A percentile compares a stretch with the other conserved stretches of the same genome.
phyloP scores from a whole-genome alignment of 2,797 vertebrate species.

The Lutjanus campechanus region DNA sequence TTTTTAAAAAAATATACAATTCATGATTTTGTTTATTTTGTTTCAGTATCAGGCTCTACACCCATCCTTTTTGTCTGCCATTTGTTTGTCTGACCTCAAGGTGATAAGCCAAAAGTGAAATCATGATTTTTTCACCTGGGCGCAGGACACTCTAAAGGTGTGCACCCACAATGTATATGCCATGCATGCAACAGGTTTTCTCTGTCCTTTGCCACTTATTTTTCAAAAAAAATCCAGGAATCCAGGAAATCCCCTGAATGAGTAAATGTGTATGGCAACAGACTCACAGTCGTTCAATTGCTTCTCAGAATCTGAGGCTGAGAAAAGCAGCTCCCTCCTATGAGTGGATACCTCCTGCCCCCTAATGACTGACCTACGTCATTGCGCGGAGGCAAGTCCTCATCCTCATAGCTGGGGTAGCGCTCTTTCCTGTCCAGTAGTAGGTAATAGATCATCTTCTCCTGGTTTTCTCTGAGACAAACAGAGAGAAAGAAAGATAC shows the following conservation, averaged over 20 bases:
- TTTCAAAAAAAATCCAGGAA: too few species aligned
- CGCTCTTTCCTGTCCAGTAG: conserved; percentile 94
- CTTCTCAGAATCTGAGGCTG: conserved; percentile 8
- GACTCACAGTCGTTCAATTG: conserved; percentile 3
- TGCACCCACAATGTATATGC: too few species aligned
- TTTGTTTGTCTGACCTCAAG: too few species aligned
- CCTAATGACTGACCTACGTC: conserved; percentile 89
- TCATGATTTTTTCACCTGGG: too few species aligned
- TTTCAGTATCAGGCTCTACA: too few species aligned
- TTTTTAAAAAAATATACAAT: too few species aligned
- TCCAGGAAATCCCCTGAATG: neutral
- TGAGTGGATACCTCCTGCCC: conserved; percentile 67
- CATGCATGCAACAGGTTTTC: too few species aligned
- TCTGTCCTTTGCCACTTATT: too few species aligned
- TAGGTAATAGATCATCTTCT: conserved; percentile 96
- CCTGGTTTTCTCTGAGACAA: conserved; percentile 91
- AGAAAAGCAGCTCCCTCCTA: conserved; percentile 19
- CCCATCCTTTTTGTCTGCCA: too few species aligned
- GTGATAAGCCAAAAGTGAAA: too few species aligned
- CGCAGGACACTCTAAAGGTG: too few species aligned
- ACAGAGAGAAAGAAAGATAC: neutral
- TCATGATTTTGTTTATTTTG: too few species aligned
- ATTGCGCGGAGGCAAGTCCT: conserved; percentile 93
- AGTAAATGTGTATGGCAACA: conserved; percentile 10
- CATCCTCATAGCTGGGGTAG: conserved; percentile 95